Base-by-base conservation (phyloP, 2,113 vertebrate genomes). In the Melospiza melodia region DNA sequence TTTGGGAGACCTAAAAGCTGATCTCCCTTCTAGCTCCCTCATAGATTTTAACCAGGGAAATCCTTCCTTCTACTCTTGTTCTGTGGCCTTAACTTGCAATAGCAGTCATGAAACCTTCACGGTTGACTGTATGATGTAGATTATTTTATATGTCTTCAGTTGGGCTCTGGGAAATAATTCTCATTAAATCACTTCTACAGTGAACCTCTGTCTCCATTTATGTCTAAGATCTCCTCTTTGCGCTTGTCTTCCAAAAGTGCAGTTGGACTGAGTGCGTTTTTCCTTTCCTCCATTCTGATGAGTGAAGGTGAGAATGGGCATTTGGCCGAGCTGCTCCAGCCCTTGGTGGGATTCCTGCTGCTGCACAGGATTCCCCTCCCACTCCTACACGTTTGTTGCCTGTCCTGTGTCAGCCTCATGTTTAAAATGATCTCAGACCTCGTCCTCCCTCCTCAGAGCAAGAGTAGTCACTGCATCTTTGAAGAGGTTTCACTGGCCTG, bases 321-420 rank as follows among this genome's bases (percentile, higher is more conserved):
- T 46, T 84, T 85, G 48, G 8, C 58, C 48, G 48, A 87, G 33
- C 10, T 59, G 33, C 17, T 57, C 10, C 23, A 65, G 3, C 43
- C 39, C 22, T 61, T 33, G 37, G 7, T 82, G 43, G 44, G 21
- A 54, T 7, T 77, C 15, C 18, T 63, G n/a, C 30, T 77, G 76
- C 63, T 66, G 25, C 39, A 23, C 24, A 48, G 54, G 24, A 10
- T 43, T 66, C 11, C 33, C 10, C 8, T 85, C n/a, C 28, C 35
- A 28, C 9, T 43, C 30, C 25, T 68, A 9, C 15, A 5, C 0
- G 0, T 68, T 89, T 1, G 1, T 25, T 76, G 13, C 18, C 31
- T 49, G 5, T 66, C 12, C 16, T 24, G 2, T 24, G 27, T 71
- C 43, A 78, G 15, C 5, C 3, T 55, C 25, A 49, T 63, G 6